Evolutionary conservation across 2,797 vertebrate genomes (phyloP).

Genomic region (Numenius phaeopus): DNA sequence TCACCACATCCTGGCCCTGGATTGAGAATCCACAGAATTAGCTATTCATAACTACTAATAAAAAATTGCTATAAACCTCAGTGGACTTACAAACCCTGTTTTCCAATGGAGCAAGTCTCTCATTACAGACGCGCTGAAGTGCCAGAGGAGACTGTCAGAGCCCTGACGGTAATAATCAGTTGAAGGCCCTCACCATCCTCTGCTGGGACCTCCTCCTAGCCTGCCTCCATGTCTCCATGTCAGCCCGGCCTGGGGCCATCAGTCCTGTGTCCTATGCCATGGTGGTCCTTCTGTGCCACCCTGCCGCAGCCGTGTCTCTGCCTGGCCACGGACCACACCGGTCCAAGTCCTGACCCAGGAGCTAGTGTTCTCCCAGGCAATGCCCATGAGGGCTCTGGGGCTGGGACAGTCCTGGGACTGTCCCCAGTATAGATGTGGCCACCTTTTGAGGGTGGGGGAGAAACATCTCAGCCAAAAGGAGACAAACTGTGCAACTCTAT

Average conservation of each 20-base stretch:
- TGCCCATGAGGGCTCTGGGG: no score
- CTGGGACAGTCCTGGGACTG: not conserved
- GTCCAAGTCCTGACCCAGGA: not conserved
- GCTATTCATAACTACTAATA: not conserved
- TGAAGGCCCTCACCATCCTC: not conserved
- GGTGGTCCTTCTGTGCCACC: fast-evolving
- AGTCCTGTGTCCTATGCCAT: not conserved
- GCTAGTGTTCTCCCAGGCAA: not conserved
- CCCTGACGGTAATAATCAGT: no score
- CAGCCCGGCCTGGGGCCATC: no score
- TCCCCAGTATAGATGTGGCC: not conserved
- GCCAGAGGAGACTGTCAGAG: not conserved
- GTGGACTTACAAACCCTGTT: not conserved
- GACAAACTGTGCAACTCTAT: not conserved
- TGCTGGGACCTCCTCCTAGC: no score
- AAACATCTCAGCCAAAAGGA: not conserved
- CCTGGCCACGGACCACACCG: fast-evolving
- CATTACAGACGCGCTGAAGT: not conserved
- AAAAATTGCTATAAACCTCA: not conserved
- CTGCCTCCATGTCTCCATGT: not conserved
- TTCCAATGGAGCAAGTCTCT: not conserved
- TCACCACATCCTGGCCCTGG: not conserved
- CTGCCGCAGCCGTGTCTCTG: not conserved
- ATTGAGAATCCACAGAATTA: not conserved
- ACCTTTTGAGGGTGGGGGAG: not conserved